Conservation (phyloP, 2,888 invertebrate species). For the Tolmerus cingulatus region DNA sequence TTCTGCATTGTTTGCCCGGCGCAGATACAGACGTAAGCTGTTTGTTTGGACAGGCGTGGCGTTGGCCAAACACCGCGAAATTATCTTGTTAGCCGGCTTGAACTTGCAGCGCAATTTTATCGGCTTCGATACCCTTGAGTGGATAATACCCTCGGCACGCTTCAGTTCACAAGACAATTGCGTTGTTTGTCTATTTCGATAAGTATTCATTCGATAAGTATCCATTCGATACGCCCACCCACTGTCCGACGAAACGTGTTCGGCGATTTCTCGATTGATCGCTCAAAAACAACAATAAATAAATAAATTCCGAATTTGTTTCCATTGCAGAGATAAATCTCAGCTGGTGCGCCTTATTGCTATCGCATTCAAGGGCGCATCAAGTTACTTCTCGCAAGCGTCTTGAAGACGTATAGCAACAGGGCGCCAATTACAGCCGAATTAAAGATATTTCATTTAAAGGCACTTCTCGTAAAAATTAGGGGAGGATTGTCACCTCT, state of each 20-base stretch:
- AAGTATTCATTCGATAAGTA: no score
- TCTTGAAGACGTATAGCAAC: not conserved
- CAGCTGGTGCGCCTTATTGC: not conserved
- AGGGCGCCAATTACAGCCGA: not conserved
- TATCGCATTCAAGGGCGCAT: not conserved
- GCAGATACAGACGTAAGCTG: not conserved
- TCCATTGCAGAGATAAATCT: not conserved
- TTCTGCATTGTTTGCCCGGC: not conserved
- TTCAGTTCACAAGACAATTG: constrained; percentile 32
- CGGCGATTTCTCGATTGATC: not conserved
- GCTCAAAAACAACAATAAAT: not conserved
- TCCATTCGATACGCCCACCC: not conserved
- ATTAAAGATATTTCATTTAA: not conserved
- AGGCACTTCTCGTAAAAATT: not conserved
- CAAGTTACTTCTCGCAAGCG: not conserved
- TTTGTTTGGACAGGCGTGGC: not conserved
- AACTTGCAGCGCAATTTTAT: not conserved
- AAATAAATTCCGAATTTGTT: not conserved
- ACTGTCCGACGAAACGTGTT: not conserved
- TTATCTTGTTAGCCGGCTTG: not conserved
- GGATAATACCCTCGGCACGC: not conserved
- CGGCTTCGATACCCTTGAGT: not conserved
- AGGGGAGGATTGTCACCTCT: not conserved
- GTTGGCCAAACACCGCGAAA: not conserved
- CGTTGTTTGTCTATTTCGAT: not conserved